Evolutionary conservation across 37 sponge, comb jelly and placozoan genomes (phyloP), one percentile per base, ranked within the genome.

Genomic region (Beroe forskalii): DNA sequence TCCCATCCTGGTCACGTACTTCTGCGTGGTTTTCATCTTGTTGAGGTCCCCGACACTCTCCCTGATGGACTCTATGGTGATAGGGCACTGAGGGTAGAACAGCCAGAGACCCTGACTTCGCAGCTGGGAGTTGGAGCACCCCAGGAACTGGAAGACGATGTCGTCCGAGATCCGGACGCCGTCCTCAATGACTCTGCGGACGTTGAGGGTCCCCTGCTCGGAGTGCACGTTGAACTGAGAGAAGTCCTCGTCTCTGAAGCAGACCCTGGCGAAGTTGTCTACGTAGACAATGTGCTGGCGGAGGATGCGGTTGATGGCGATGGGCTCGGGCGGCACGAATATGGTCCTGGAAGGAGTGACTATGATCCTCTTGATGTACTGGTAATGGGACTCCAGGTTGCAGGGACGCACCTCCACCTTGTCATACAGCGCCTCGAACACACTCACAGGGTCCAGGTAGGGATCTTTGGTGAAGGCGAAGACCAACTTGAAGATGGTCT

Each of bases 221-320:
- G 86, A 80, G 48, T 80, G 86, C 3, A 80, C 86, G 86, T 80
- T 80, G 86, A 80, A 80, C 60, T 80, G 86, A 3, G 86, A 80
- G 86, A 80, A 80, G 31, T 80, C 86, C 25, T 80, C 86, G 86
- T 80, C 86, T 42, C 86, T 80, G 60, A 80, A 80, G 60, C 86
- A 80, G 4, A 80, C 86, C 86, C 86, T 80, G 27, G 86, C 86
- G 41, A 80, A 80, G 55, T 80, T 80, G 12, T 80, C 86, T 3
- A 80, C 55, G 86, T 44, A 80, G 40, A 0, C 17, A 24, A 80
- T 80, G 86, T 80, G 86, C 27, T 41, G 60, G 3, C 86, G 86
- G 40, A 80, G 86, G 40, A 80, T 80, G 1, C 86, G 27, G 60
- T 80, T 80, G 36, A 80, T 80, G 28, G 86, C 86, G 31, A 80